Conservation (phyloP, 2,797 vertebrate species). For the Selene dorsalis region DNA sequence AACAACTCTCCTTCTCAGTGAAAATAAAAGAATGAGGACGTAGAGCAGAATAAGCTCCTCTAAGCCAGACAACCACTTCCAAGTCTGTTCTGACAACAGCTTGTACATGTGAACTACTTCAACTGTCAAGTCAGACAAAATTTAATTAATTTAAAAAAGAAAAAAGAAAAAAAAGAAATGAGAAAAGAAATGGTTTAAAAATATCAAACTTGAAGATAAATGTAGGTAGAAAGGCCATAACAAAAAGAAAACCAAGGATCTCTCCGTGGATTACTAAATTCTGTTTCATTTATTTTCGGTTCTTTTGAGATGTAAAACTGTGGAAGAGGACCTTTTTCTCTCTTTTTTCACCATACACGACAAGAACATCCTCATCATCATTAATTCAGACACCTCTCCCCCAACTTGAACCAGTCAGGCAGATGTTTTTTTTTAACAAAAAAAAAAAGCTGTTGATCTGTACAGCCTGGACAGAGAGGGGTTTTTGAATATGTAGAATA, state of each 20-base stretch:
- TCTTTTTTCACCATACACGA: slow-evolving; percentile 37
- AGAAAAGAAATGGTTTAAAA: slow-evolving; percentile 34
- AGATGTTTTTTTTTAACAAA: too few relatives aligned
- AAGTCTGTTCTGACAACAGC: slow-evolving; percentile 72
- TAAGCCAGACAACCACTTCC: slow-evolving; percentile 75
- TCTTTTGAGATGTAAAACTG: slow-evolving; percentile 47
- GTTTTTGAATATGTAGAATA: slow-evolving; percentile 29
- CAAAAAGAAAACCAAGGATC: slow-evolving; percentile 72
- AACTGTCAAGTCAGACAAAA: slow-evolving; percentile 58
- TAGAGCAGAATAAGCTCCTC: slow-evolving; percentile 66
- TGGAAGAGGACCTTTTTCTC: slow-evolving; percentile 65
- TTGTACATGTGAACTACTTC: slow-evolving; percentile 71
- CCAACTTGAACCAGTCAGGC: neutral
- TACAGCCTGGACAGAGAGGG: neutral
- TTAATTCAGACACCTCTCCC: neutral
- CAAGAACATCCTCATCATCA: slow-evolving; percentile 37
- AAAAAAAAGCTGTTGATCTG: neutral
- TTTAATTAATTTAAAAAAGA: slow-evolving; percentile 14
- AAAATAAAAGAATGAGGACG: slow-evolving; percentile 42
- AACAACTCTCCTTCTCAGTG: slow-evolving; percentile 71
- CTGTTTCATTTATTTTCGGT: slow-evolving; percentile 53
- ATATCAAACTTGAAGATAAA: slow-evolving; percentile 70
- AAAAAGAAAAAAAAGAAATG: slow-evolving; percentile 12
- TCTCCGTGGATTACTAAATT: slow-evolving; percentile 65
- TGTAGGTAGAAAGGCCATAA: slow-evolving; percentile 84